Conservation (phyloP, 2,888 invertebrate species). For the Dascillus cervinus region DNA sequence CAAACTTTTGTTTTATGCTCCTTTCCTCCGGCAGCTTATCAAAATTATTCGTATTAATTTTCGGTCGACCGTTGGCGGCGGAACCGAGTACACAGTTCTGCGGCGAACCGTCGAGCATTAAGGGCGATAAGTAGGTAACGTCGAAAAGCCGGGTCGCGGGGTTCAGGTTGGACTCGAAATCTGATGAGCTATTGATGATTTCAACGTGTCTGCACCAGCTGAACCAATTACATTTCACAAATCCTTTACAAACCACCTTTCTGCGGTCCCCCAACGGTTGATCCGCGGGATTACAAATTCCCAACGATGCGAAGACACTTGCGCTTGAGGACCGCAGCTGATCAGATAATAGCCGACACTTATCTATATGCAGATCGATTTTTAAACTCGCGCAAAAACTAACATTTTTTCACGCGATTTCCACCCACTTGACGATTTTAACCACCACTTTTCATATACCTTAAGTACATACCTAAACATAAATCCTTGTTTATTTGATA, state of each 20-base stretch:
- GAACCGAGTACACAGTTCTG: constrained; percentile 17
- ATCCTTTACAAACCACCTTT: constrained; percentile 36
- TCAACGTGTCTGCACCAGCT: constrained; percentile 54
- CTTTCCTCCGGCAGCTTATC: neutral
- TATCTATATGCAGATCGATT: constrained; percentile 22
- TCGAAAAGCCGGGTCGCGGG: constrained; percentile 22
- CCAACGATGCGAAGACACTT: constrained; percentile 10
- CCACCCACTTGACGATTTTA: no score
- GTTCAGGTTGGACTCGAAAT: constrained; percentile 33
- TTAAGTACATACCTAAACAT: no score
- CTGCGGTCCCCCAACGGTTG: constrained; percentile 31
- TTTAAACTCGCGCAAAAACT: no score
- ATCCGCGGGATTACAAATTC: constrained; percentile 23
- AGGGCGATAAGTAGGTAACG: constrained; percentile 15
- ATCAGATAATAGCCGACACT: constrained; percentile 17
- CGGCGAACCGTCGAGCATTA: constrained; percentile 17
- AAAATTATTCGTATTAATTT: neutral
- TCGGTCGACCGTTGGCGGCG: no score
- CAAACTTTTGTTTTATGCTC: constrained; percentile 26
- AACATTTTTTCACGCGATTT: no score
- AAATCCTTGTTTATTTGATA: no score
- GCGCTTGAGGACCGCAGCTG: constrained; percentile 17
- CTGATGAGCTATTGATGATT: constrained; percentile 59
- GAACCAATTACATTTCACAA: constrained; percentile 53
- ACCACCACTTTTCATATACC: no score